Conservation (phyloP, 2,797 vertebrate genomes). For the Philypnodon macrostomus region DNA sequence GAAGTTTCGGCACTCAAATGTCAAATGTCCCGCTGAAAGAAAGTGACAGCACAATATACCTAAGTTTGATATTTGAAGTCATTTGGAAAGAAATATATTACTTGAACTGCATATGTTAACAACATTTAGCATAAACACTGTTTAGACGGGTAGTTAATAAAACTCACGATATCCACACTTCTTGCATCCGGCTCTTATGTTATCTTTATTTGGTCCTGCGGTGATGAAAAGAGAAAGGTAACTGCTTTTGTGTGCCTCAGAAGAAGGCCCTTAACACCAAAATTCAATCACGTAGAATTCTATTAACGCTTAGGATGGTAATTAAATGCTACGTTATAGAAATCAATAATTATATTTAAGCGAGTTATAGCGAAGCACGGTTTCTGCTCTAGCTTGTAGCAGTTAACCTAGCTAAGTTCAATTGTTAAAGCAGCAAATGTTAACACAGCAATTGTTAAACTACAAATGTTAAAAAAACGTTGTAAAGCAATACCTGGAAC, state of each 20-base stretch:
- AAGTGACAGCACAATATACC: background rate
- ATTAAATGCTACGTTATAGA: too few species aligned
- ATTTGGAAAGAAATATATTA: too few species aligned
- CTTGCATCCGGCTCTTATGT: conserved; percentile 95
- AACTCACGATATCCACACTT: conserved; percentile 98
- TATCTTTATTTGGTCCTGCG: conserved; percentile 94
- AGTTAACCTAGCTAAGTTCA: background rate
- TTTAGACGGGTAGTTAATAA: too few species aligned
- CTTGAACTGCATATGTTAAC: too few species aligned
- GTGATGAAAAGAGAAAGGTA: background rate
- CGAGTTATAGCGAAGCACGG: too few species aligned
- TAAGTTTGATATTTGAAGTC: too few species aligned
- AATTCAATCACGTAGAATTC: too few species aligned
- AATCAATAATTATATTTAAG: background rate
- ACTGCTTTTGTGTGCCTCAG: background rate
- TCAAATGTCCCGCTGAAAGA: conserved; percentile 90
- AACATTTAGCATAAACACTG: too few species aligned
- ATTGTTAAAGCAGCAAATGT: background rate
- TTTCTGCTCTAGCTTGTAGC: background rate
- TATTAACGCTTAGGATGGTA: too few species aligned
- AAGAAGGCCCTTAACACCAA: too few species aligned
- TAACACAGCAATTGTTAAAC: too few species aligned
- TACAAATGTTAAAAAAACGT: background rate
- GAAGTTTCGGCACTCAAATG: conserved; percentile 97
- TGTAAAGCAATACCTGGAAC: conserved; percentile 37